Evolutionary conservation across 2,113 vertebrate species (phyloP).

Genomic region (Scytalopus superciliaris): DNA sequence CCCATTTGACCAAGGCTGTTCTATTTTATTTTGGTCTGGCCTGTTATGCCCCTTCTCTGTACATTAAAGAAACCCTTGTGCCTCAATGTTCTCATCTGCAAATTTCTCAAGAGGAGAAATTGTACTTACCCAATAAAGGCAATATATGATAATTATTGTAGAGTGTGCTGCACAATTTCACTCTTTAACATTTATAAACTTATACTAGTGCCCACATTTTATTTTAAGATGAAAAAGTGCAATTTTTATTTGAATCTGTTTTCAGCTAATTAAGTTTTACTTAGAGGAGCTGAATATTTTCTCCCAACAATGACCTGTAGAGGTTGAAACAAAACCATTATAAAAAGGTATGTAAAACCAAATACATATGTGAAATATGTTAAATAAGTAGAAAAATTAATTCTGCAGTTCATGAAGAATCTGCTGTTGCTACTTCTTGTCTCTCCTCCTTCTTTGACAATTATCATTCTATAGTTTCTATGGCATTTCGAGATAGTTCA

Average conservation of each 20-base stretch:
- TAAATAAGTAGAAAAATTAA: not conserved
- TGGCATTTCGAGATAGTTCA: not conserved
- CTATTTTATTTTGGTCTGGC: not conserved
- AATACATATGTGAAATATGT: not conserved
- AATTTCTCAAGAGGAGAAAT: not conserved
- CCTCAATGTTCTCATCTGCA: not conserved
- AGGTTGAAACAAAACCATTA: not conserved
- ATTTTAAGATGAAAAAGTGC: not conserved
- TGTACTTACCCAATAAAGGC: not conserved
- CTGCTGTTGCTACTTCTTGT: not conserved
- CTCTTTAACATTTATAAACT: not conserved
- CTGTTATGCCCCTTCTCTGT: not conserved
- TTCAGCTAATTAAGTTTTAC: conserved; percentile 14
- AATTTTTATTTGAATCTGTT: not conserved
- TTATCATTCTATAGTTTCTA: not conserved
- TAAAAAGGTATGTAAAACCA: not conserved
- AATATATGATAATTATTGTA: not conserved
- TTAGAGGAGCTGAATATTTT: not conserved
- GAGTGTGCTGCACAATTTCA: not conserved
- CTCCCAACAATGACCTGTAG: not conserved
- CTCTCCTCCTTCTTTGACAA: not conserved
- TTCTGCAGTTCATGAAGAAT: not conserved
- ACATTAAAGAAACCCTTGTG: not conserved
- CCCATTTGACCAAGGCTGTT: not conserved
- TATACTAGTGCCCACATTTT: not conserved